Evolutionary conservation across 92 coral and sea anemone species (phyloP), one percentile per base, ranked within the genome.

Genomic region (Siderastrea radians): DNA sequence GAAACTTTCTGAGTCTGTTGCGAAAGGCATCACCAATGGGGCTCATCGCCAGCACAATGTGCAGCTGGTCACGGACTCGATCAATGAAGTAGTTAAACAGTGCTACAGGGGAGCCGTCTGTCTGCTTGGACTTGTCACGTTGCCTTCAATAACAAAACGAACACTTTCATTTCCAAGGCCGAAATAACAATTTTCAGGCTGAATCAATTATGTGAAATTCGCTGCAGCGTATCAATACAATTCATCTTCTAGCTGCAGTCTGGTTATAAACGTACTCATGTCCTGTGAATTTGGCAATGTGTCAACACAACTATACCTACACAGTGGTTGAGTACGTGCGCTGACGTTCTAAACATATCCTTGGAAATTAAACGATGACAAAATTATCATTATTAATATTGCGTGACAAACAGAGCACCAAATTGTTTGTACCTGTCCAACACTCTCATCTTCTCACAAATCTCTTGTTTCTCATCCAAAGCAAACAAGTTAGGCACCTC

Each of bases 21-120:
- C 99, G 92, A 86, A 97, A 97, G 38, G 99, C 99, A 74, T 97
- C 99, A 69, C 99, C 99, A 81, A 97, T 97, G 58, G 99, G 99
- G 74, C 99, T 97, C 99, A 97, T 97, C 47, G 99, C 99, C 46
- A 97, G 88, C 11, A 97, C 99, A n/a, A 97, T 97, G 53, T 97
- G 99, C 62, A 97, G 94, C 83, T 97, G 99, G 90, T 97, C 95
- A 38, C 99, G 92, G 72, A 97, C 99, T 57, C 99, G 98, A 68
- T 97, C 99, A 54, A 97, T 90, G 70, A 97, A 97, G 86, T 94
- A 97, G 91, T 97, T 97, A 76, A 97, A 97, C 68, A 97, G 94
- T 13, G 99, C 98, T 13, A 97, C 99, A 46, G 99, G 99, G 3
- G 97, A 78, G 68, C 99, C 99, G 70, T 97, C 99, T 57, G 99